A percentile compares a stretch with the other conserved stretches of the same genome.
Conservation (phyloP, 2,113 vertebrate genomes). For the Thunnus thynnus region DNA sequence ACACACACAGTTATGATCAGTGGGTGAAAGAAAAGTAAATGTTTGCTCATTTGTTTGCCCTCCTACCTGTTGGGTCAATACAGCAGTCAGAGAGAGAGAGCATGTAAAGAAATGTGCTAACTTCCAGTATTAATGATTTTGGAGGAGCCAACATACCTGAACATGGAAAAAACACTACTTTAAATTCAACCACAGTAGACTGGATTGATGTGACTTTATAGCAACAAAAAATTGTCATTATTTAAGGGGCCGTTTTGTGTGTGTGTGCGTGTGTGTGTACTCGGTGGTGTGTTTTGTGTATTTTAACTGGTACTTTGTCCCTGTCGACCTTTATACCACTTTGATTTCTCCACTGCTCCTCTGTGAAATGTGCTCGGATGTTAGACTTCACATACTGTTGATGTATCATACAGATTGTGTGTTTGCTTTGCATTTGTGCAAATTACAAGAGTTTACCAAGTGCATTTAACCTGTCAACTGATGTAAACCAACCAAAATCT, state of each 20-base stretch:
- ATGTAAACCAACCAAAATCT: not conserved
- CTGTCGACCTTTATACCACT: slow-evolving; percentile 54
- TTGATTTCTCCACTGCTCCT: slow-evolving; percentile 52
- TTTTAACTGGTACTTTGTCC: slow-evolving; percentile 75
- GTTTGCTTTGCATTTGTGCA: not conserved
- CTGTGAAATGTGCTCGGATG: slow-evolving; percentile 26
- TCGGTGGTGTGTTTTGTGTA: slow-evolving; percentile 47
- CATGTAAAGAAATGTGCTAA: not conserved
- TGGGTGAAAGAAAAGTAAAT: slow-evolving; percentile 67
- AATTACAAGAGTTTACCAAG: not conserved
- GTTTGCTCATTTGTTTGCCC: slow-evolving; percentile 75
- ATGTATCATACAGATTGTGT: not conserved
- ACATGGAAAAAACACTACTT: not conserved
- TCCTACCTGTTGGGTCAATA: slow-evolving; percentile 63
- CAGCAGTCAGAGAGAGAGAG: slow-evolving; percentile 22
- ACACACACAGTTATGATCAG: slow-evolving; percentile 25
- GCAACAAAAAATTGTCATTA: not conserved
- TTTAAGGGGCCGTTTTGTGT: not conserved
- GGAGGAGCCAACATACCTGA: no score
- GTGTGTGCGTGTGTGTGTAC: not conserved
- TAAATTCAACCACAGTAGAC: not conserved
- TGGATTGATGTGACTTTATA: not conserved
- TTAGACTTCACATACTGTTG: not conserved
- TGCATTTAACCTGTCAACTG: not conserved
- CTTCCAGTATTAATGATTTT: not conserved